Conservation (phyloP, 2,113 vertebrate genomes). For the Motacilla alba region DNA sequence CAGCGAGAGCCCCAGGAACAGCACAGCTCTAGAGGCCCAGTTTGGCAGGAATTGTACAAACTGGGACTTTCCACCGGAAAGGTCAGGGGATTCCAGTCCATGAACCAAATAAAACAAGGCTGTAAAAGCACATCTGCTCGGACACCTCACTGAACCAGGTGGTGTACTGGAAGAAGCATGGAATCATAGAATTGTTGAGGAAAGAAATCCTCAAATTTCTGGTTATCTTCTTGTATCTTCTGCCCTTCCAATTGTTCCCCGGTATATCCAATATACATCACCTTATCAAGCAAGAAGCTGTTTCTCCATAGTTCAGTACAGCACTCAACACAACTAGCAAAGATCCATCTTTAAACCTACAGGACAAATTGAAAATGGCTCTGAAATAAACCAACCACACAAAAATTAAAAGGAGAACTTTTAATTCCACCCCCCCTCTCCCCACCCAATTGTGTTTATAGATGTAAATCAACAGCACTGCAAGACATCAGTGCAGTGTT, state of each 20-base stretch:
- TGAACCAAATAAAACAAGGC: neutral
- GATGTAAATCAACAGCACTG: neutral
- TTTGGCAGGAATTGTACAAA: neutral
- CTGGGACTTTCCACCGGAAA: neutral
- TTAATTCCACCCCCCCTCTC: neutral
- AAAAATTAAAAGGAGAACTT: neutral
- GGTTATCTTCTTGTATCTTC: neutral
- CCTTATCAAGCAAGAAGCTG: neutral
- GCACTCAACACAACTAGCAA: neutral
- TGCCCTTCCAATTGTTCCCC: neutral
- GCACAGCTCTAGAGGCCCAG: accelerated
- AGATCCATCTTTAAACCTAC: neutral
- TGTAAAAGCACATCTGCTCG: neutral
- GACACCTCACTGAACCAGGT: neutral
- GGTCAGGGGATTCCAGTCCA: neutral
- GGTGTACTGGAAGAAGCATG: neutral
- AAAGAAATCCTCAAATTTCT: neutral
- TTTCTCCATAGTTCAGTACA: neutral
- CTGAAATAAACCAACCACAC: neutral
- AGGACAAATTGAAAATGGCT: neutral
- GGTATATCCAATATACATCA: accelerated
- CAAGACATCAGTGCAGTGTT: neutral
- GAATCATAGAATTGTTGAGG: neutral
- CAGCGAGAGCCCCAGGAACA: neutral
- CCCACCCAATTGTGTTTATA: neutral